phyloP scores from a whole-genome alignment of 1,140 invertebrate genomes.

The Caenorhabditis inopinata region DNA sequence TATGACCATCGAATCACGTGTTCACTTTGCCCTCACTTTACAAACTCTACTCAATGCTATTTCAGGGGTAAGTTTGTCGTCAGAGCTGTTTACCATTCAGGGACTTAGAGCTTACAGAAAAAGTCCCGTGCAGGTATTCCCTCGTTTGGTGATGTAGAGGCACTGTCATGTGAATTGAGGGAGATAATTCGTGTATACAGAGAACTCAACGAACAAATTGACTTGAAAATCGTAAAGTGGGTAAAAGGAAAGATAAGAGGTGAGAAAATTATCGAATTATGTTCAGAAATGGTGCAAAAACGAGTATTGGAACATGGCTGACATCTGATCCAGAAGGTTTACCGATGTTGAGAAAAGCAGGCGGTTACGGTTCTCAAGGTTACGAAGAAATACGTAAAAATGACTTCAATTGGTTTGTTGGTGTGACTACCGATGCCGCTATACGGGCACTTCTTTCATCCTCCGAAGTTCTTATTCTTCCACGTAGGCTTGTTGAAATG shows the following conservation, averaged over 20 bases:
- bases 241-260: not conserved
- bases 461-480: not conserved
- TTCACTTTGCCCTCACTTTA: not conserved
- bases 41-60: not conserved
- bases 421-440: not conserved
- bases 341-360: not conserved
- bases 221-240: not conserved
- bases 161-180: not conserved
- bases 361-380: not conserved
- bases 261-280: not conserved
- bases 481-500: not conserved
- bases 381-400: not conserved
- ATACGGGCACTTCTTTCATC: not conserved
- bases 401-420: constrained; percentile 26
- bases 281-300: constrained; percentile 1
- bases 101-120: not conserved
- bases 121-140: not conserved
- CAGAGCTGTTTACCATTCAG: not conserved
- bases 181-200: constrained; percentile 8
- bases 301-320: not conserved
- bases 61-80: not conserved
- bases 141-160: constrained; percentile 4
- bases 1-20: not conserved
- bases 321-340: not conserved
- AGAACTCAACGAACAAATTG: not conserved